A percentile compares a stretch with the other conserved stretches of the same genome.
Conservation (phyloP, 1,140 invertebrate species). For the Procambarus virginalis region DNA sequence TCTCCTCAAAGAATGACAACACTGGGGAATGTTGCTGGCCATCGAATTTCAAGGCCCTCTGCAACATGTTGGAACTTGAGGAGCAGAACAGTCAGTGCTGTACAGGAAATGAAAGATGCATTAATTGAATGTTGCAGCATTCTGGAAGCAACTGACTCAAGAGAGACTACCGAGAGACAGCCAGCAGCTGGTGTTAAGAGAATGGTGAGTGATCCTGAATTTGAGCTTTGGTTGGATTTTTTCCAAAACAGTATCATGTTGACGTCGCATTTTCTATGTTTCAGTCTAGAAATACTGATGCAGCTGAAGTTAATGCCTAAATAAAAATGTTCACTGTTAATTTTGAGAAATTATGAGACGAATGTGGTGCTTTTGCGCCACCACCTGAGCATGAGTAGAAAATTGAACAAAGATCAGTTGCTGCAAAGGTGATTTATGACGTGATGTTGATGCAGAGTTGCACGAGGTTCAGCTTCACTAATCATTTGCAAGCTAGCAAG, state of each 20-base stretch:
- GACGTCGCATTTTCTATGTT: constrained; percentile 34
- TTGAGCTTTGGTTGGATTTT: constrained; percentile 52
- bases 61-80: constrained; percentile 51
- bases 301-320: too few relatives aligned
- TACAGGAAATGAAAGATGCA: constrained; percentile 62
- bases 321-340: too few relatives aligned
- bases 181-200: constrained; percentile 52
- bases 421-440: neutral
- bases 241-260: constrained; percentile 49
- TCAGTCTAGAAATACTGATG: constrained; percentile 29
- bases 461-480: constrained; percentile 38
- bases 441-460: neutral
- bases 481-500: constrained; percentile 57
- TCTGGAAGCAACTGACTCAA: constrained; percentile 62
- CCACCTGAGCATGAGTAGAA: neutral
- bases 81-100: constrained; percentile 62
- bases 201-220: constrained; percentile 39
- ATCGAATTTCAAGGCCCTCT: constrained; percentile 39
- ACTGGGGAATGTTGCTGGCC: constrained; percentile 31
- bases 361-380: constrained; percentile 4
- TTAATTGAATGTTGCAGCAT: constrained; percentile 64
- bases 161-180: constrained; percentile 7
- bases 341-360: neutral
- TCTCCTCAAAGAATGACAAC: constrained; percentile 30
- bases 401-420: neutral